Evolutionary conservation across 2,113 vertebrate genomes (phyloP).

Genomic region (Cardinalis cardinalis): DNA sequence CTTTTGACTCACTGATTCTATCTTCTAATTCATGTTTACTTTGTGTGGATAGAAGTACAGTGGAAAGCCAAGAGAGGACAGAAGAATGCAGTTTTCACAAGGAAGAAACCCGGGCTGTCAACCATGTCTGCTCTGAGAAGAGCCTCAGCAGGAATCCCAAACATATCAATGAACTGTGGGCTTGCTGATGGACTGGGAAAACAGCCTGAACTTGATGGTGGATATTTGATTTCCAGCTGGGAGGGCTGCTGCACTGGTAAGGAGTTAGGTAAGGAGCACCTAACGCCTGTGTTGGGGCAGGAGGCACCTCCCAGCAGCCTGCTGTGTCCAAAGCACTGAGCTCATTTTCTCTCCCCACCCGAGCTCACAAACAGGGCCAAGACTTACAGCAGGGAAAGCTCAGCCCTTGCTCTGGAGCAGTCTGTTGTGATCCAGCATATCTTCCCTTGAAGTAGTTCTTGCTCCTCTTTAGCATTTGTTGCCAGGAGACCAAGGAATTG

Average conservation of each 20-base stretch:
- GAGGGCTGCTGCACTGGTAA: not conserved
- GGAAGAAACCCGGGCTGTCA: not conserved
- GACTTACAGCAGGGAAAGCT: not conserved
- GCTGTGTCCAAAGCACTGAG: not conserved
- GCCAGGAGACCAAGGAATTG: slow-evolving; percentile 24
- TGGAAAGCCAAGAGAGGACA: not conserved
- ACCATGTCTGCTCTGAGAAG: not conserved
- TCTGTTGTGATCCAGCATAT: not conserved
- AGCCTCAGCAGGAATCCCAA: not conserved
- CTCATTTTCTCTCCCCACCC: not conserved
- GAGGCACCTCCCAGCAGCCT: not conserved
- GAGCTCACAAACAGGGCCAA: not conserved
- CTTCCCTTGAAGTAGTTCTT: not conserved
- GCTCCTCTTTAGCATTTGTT: not conserved
- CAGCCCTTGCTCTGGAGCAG: not conserved
- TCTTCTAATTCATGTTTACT: not conserved
- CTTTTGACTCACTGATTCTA: not conserved
- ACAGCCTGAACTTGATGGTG: not conserved
- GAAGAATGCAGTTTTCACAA: not conserved
- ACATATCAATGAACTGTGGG: not conserved
- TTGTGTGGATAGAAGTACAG: not conserved
- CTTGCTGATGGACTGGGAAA: not conserved
- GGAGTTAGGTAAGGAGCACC: not conserved
- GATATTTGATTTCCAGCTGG: not conserved
- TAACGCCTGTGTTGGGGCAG: not conserved